Percentiles rank a stretch among this genome's conserved stretches.
These are phyloP conservation scores for Plumapathes pennacea DNA, from an alignment of 92 coral and sea anemone species.

Conservation along the genomic window DNA sequence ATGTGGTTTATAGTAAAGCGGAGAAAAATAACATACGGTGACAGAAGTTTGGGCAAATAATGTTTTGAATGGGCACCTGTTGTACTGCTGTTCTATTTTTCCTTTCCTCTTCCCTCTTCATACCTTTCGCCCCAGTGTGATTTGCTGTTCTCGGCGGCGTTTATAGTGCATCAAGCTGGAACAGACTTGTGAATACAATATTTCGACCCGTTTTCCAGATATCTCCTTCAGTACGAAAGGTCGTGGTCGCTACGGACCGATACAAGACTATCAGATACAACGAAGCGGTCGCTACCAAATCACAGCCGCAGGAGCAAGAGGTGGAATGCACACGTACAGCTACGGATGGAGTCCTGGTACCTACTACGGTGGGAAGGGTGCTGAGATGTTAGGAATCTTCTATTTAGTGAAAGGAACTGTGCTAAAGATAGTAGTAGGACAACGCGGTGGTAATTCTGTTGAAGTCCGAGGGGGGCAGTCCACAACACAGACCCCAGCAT, in stretches of 20 bases:
- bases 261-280: constrained; percentile 20
- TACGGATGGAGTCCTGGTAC: constrained; percentile 49
- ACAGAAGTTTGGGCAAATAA: too few relatives aligned
- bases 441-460: constrained; percentile 50
- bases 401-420: constrained; percentile 4
- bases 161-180: too few relatives aligned
- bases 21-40: too few relatives aligned
- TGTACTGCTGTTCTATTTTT: too few relatives aligned
- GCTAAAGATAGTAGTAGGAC: constrained; percentile 39
- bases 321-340: constrained; percentile 53
- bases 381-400: constrained; percentile 35
- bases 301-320: constrained; percentile 46
- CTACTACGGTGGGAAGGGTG: constrained; percentile 57
- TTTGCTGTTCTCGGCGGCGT: too few relatives aligned
- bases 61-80: too few relatives aligned
- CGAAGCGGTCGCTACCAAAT: constrained; percentile 19
- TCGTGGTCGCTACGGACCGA: constrained; percentile 16
- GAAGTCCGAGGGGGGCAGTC: constrained; percentile 33
- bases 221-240: constrained; percentile 16
- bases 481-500: constrained; percentile 30
- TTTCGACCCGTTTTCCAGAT: too few relatives aligned
- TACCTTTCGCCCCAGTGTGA: too few relatives aligned
- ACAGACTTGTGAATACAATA: too few relatives aligned
- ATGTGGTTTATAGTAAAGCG: too few relatives aligned
- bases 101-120: too few relatives aligned